Evolutionary conservation across 1,140 invertebrate genomes (phyloP).

Genomic region (Rhynchophorus ferrugineus): DNA sequence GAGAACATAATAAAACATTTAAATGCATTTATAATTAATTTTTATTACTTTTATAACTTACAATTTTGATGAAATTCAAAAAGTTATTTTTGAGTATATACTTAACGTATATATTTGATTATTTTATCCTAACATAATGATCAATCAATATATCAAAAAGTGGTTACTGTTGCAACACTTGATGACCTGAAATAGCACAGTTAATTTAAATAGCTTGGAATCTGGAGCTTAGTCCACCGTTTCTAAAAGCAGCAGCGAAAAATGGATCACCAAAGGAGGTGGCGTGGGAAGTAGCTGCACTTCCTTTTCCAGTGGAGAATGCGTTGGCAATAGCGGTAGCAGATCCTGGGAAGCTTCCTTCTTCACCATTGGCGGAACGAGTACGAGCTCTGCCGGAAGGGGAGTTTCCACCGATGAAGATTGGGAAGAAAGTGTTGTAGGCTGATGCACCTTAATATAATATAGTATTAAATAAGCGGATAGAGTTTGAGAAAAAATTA

Average conservation of each 20-base stretch:
- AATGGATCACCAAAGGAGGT: slow-evolving; percentile 55
- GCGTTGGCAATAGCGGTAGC: slow-evolving; percentile 40
- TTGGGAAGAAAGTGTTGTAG: slow-evolving; percentile 54
- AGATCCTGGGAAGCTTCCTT: slow-evolving; percentile 62
- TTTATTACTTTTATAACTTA: too few relatives aligned
- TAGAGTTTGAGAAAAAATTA: not conserved
- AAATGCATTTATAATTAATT: too few relatives aligned
- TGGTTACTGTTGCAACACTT: too few relatives aligned
- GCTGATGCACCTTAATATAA: slow-evolving; percentile 24
- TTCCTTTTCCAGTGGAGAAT: slow-evolving; percentile 24
- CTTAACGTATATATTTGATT: too few relatives aligned
- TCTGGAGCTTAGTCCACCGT: too few relatives aligned
- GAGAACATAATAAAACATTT: too few relatives aligned
- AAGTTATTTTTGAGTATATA: too few relatives aligned
- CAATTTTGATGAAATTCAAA: too few relatives aligned
- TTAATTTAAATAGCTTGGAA: too few relatives aligned
- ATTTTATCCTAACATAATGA: too few relatives aligned
- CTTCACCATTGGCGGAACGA: slow-evolving; percentile 36
- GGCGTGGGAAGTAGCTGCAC: slow-evolving; percentile 54
- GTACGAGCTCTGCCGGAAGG: slow-evolving; percentile 38
- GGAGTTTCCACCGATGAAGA: slow-evolving; percentile 47
- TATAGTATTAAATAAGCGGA: not conserved
- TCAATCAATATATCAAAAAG: too few relatives aligned
- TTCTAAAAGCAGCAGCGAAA: slow-evolving; percentile 25
- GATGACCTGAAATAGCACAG: too few relatives aligned